phyloP scores from a whole-genome alignment of 2,113 vertebrate species.

The Dascyllus trimaculatus region DNA sequence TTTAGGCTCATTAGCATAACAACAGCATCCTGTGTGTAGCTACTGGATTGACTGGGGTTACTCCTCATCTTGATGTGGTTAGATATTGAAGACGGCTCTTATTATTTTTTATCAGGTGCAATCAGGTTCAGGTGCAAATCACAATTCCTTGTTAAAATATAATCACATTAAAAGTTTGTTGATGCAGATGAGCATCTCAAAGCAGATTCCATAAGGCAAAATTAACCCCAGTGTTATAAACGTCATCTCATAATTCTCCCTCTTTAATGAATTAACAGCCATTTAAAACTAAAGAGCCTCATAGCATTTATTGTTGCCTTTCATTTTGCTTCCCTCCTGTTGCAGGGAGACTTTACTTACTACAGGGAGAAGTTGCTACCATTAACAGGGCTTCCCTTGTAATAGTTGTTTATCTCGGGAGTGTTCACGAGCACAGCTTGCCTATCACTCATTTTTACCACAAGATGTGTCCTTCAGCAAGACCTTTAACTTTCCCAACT shows the following conservation, averaged over 20 bases:
- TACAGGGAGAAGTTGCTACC: background rate
- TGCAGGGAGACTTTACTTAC: slow-evolving; percentile 1
- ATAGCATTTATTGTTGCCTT: background rate
- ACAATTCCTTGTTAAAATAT: too few species aligned
- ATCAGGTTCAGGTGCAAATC: background rate
- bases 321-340: background rate
- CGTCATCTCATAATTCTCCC: background rate
- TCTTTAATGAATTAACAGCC: background rate
- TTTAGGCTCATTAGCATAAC: background rate
- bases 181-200: too few species aligned
- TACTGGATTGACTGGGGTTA: background rate
- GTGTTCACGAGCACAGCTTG: background rate
- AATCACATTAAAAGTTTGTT: too few species aligned
- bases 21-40: background rate
- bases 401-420: background rate
- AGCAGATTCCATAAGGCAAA: too few species aligned
- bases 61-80: background rate
- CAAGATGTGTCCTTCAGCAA: slow-evolving; percentile 27
- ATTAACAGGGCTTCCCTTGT: slow-evolving; percentile 7
- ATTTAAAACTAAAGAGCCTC: background rate
- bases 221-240: too few species aligned
- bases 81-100: too few species aligned
- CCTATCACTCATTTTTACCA: slow-evolving; percentile 2
- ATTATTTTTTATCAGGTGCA: background rate
- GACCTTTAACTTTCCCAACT: slow-evolving; percentile 1